These are phyloP conservation scores for Aspidiotus rigidus DNA, from an alignment of 2,888 invertebrate genomes.

Conservation along the genomic window DNA sequence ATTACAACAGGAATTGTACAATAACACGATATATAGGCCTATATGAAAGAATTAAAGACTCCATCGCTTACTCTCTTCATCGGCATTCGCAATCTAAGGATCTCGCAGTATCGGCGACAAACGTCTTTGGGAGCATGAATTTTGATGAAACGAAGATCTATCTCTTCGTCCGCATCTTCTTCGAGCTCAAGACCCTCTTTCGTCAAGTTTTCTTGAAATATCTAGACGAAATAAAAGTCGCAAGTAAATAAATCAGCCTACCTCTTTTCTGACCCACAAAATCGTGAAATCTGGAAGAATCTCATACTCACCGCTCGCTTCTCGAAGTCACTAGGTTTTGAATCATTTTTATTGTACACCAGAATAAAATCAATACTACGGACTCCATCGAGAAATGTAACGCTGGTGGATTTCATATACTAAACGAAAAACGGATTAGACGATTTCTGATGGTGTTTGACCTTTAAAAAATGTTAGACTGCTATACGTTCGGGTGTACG, in stretches of 20 bases:
- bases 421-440: no score
- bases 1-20: background rate
- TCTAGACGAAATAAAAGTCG: slow-evolving; percentile 2
- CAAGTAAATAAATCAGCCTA: background rate
- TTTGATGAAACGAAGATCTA: slow-evolving; percentile 54
- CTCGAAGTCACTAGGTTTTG: slow-evolving; percentile 12
- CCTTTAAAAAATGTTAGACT: no score
- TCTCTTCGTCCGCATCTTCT: slow-evolving; percentile 12
- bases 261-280: background rate
- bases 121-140: slow-evolving; percentile 78
- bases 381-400: slow-evolving; percentile 15
- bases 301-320: slow-evolving; percentile 10
- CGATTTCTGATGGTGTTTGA: no score
- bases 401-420: slow-evolving; percentile 4
- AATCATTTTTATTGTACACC: slow-evolving; percentile 17
- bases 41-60: background rate
- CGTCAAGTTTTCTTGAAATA: slow-evolving; percentile 24
- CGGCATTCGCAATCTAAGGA: slow-evolving; percentile 83
- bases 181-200: slow-evolving; percentile 29
- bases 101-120: slow-evolving; percentile 77
- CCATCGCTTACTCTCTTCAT: slow-evolving; percentile 54
- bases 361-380: slow-evolving; percentile 17
- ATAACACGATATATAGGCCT: slow-evolving; percentile 6
- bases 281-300: background rate
- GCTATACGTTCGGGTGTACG: no score